phyloP scores from a whole-genome alignment of 2,888 invertebrate species.

The Eupsilia transversa region DNA sequence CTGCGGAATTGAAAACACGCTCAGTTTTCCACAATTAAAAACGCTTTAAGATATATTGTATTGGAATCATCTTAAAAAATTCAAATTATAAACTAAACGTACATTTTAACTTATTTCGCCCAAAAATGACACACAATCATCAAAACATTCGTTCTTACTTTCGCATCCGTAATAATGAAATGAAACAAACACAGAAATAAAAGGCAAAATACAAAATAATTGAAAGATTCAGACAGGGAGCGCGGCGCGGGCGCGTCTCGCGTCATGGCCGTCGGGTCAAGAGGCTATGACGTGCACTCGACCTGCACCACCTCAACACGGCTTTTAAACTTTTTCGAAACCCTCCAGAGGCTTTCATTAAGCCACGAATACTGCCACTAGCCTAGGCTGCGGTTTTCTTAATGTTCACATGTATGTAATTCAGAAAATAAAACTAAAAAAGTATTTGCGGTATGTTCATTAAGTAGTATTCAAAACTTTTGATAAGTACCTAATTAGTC shows the following conservation, averaged over 20 bases:
- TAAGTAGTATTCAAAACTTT: neutral
- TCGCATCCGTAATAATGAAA: neutral
- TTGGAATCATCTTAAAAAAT: no score
- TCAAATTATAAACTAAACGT: no score
- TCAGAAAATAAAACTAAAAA: slow-evolving; percentile 36
- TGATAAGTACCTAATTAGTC: neutral
- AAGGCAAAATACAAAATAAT: slow-evolving; percentile 55
- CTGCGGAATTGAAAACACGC: neutral
- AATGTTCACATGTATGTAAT: slow-evolving; percentile 66
- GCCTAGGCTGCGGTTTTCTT: slow-evolving; percentile 72
- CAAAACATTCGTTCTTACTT: neutral
- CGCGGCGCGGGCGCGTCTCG: slow-evolving; percentile 57
- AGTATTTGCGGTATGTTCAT: neutral
- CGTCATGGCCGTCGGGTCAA: slow-evolving; percentile 79
- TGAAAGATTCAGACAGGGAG: slow-evolving; percentile 65
- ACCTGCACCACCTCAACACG: slow-evolving; percentile 81
- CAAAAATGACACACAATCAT: neutral
- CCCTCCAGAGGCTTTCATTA: slow-evolving; percentile 84
- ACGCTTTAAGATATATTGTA: no score
- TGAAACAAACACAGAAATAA: slow-evolving; percentile 9
- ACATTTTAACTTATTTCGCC: neutral
- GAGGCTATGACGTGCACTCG: slow-evolving; percentile 85
- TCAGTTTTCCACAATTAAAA: neutral
- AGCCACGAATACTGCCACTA: slow-evolving; percentile 76
- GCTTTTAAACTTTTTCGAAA: slow-evolving; percentile 86